phyloP scores from a whole-genome alignment of 2,888 invertebrate species.

The Cantharis rustica region DNA sequence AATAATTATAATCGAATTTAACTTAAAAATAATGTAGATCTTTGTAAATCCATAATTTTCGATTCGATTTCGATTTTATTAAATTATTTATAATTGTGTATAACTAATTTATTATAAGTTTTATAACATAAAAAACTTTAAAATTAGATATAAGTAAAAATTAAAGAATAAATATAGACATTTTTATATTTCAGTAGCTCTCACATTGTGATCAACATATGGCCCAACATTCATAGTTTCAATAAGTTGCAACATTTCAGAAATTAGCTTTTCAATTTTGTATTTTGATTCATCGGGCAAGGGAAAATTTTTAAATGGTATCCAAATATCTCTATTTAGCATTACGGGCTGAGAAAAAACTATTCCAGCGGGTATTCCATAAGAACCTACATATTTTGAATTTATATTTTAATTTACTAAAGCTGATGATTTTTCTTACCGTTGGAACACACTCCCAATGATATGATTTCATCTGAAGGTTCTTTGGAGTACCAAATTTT shows the following conservation, averaged over 20 bases:
- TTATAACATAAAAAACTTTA: too few species aligned
- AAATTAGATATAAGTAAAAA: too few species aligned
- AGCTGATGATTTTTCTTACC: conserved; percentile 50
- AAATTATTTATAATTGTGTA: too few species aligned
- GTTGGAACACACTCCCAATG: conserved; percentile 61
- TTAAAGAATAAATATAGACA: background rate
- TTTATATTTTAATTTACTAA: background rate
- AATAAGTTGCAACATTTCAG: conserved; percentile 18
- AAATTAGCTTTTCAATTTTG: conserved; percentile 27
- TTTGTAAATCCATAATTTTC: too few species aligned
- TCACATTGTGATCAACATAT: background rate
- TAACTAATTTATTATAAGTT: too few species aligned
- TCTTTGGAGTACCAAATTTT: conserved; percentile 58
- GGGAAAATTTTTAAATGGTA: conserved; percentile 49
- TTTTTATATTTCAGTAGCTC: background rate
- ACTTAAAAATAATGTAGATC: too few species aligned
- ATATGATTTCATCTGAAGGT: conserved; percentile 55
- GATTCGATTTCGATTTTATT: too few species aligned
- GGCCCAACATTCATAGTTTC: conserved; percentile 7
- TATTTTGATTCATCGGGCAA: conserved; percentile 26
- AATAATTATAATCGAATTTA: too few species aligned
- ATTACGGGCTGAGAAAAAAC: conserved; percentile 64
- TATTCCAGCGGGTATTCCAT: conserved; percentile 60
- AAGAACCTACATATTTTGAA: conserved; percentile 54
- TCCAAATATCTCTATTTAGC: conserved; percentile 56